Evolutionary conservation across 1,140 invertebrate genomes (phyloP).

Genomic region (Zaprionus gabonicus): DNA sequence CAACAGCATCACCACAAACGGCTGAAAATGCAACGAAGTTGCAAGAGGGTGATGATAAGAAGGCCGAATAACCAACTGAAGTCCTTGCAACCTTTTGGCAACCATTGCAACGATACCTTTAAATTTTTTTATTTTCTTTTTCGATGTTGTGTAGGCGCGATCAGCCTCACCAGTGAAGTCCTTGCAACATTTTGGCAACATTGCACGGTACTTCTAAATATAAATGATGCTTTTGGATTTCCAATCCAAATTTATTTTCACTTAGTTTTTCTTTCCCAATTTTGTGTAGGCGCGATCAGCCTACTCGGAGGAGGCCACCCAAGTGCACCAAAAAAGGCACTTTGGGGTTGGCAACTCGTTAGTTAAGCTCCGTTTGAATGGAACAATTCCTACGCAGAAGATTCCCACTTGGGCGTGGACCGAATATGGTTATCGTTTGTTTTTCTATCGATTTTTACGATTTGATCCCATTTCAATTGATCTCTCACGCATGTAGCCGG

Average conservation of each 20-base stretch:
- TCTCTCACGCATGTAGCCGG: constrained; percentile 21
- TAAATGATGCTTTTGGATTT: neutral
- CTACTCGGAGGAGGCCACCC: constrained; percentile 18
- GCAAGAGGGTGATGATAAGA: no score
- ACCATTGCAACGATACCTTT: no score
- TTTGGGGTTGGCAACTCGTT: neutral
- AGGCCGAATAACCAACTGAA: no score
- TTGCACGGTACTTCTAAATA: neutral
- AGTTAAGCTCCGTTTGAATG: neutral
- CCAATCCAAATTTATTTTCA: neutral
- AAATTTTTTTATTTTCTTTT: no score
- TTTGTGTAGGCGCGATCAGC: constrained; percentile 5
- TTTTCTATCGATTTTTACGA: constrained; percentile 18
- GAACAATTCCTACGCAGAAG: constrained; percentile 21
- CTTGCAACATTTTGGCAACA: no score
- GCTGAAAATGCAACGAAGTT: no score
- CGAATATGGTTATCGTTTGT: constrained; percentile 8
- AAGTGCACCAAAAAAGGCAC: neutral
- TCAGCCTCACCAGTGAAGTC: no score
- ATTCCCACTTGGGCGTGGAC: constrained; percentile 32
- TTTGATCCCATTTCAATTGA: constrained; percentile 42
- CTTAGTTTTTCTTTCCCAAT: neutral
- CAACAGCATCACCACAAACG: no score
- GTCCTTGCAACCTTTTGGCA: no score
- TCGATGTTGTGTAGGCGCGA: no score